Base-by-base conservation (phyloP, 2,113 vertebrate genomes). In the Hiodon tergisus region DNA sequence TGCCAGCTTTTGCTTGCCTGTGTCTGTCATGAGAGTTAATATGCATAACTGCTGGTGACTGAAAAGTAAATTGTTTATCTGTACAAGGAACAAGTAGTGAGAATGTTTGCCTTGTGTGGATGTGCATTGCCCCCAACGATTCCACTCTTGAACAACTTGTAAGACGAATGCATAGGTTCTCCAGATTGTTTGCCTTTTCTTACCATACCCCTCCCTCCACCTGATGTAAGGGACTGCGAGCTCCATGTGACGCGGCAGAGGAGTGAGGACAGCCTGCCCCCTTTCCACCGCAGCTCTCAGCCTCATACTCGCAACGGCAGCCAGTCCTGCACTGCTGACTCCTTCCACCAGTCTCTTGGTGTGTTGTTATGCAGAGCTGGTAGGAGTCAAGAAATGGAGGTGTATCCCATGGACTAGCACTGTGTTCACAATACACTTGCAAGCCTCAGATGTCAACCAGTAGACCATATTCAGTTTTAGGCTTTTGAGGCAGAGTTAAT, bases 291-390 rank as follows among this genome's bases (percentile, higher is more conserved):
- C 0, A 84, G 81, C 58, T 81, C 75, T 71, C 81, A 80, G 14
- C 89, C 84, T 54, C 86, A 91, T 0, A 77, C 85, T 4, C 86
- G 80, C 74, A 82, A 80, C 0, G 85, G 90, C 75, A 90, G 87
- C 79, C 85, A 86, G 0, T 84, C 91, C 47, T 87, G 88, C 74
- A 87, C 76, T 58, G 76, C 87, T 0, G 90, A 90, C 52, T 84
- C 88, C 79, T 75, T 86, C 0, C 4, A 71, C n/a, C 89, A 89
- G 51, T 83, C 86, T 50, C 77, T 90, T 0, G 6, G 95, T 96
- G 89, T 82, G 92, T 65, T 14, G 13, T 4, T 58, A 13, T 72
- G 70, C 5, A 3, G 46, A 46, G 13, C 54, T 51, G 5, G 2
- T 67, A 6, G 48, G 14, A n/a, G 48, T 67, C 7, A 0, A 2